These are phyloP conservation scores for Drosophila bifasciata DNA, from an alignment of 1,140 invertebrate genomes.

Conservation along the genomic window DNA sequence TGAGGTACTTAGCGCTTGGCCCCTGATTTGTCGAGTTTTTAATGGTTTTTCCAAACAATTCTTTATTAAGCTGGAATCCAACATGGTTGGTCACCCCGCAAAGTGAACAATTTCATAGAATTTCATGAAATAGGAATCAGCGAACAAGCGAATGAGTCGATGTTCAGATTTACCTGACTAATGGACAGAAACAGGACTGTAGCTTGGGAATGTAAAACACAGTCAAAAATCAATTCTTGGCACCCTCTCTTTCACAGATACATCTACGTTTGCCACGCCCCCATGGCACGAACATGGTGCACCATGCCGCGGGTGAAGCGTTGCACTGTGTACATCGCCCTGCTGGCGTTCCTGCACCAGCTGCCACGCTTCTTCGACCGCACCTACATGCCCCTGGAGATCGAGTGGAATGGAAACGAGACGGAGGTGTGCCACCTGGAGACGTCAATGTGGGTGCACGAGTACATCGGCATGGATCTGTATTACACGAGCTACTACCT, in stretches of 20 bases:
- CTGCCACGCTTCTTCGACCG: slow-evolving; percentile 91
- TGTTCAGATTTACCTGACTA: too few species aligned
- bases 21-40: not conserved
- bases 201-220: too few species aligned
- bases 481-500: slow-evolving; percentile 93
- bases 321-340: slow-evolving; percentile 90
- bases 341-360: slow-evolving; percentile 91
- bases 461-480: slow-evolving; percentile 87
- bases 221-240: too few species aligned
- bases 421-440: slow-evolving; percentile 86
- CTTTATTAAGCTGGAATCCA: too few species aligned
- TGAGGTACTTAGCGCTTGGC: not conserved
- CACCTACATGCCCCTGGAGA: slow-evolving; percentile 84
- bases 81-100: too few species aligned
- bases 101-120: too few species aligned
- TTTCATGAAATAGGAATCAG: too few species aligned
- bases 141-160: too few species aligned
- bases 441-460: slow-evolving; percentile 88
- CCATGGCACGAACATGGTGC: slow-evolving; percentile 93
- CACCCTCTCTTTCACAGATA: slow-evolving; percentile 84
- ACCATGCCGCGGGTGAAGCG: slow-evolving; percentile 92
- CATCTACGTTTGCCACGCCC: slow-evolving; percentile 96
- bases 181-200: too few species aligned
- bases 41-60: not conserved
- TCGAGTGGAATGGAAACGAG: slow-evolving; percentile 87